These are phyloP conservation scores for Lethenteron reissneri DNA, from an alignment of 2,113 vertebrate genomes.

Conservation along the genomic window DNA sequence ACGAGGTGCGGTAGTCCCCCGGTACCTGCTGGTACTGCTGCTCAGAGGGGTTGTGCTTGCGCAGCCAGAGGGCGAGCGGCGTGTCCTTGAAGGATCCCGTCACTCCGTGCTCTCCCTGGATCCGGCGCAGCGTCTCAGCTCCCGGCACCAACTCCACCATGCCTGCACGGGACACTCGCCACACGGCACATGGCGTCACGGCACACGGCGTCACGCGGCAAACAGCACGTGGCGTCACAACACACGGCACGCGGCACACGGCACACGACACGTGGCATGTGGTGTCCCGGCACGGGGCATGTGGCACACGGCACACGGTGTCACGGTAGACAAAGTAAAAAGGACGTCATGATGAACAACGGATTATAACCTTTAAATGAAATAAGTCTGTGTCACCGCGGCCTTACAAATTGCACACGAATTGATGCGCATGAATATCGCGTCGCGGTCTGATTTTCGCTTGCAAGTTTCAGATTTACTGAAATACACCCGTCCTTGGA, in stretches of 20 bases:
- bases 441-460: too few relatives aligned
- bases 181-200: neutral
- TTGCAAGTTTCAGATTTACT: too few relatives aligned
- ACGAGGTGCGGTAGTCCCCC: neutral
- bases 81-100: constrained; percentile 90
- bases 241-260: neutral
- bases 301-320: too few relatives aligned
- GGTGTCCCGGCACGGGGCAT: accelerated
- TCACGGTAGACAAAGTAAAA: too few relatives aligned
- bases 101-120: constrained; percentile 86
- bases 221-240: neutral
- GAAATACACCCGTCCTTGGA: too few relatives aligned
- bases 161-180: constrained; percentile 21
- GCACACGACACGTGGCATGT: neutral
- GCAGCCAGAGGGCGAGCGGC: constrained; percentile 70
- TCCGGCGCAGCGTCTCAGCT: constrained; percentile 76
- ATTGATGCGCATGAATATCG: too few relatives aligned
- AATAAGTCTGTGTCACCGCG: too few relatives aligned
- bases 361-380: too few relatives aligned
- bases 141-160: constrained; percentile 98
- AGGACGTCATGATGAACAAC: too few relatives aligned
- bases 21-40: constrained; percentile 78
- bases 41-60: constrained; percentile 74
- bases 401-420: too few relatives aligned
- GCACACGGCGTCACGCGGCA: neutral